Evolutionary conservation across 2,113 vertebrate species (phyloP).

Genomic region (Psittacus erithacus): DNA sequence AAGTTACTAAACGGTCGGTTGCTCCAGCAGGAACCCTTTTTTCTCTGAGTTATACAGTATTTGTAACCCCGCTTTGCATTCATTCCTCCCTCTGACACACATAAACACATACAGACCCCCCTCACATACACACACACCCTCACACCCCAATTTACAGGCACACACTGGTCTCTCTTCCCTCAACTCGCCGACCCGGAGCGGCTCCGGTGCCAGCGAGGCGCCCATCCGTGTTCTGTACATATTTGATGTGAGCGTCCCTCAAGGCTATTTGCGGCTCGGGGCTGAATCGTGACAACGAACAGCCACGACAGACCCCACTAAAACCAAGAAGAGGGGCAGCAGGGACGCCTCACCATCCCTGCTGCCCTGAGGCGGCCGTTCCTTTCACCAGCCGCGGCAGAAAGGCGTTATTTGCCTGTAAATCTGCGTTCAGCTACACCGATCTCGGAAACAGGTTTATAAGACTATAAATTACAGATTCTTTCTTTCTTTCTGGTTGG

Average conservation of each 20-base stretch:
- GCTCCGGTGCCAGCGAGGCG: not conserved
- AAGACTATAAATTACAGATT: conserved; percentile 7
- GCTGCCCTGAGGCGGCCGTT: not conserved
- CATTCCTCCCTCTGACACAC: not conserved
- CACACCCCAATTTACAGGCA: not conserved
- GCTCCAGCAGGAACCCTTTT: not conserved
- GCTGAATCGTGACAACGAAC: not conserved
- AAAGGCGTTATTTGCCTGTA: not conserved
- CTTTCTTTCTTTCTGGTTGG: not conserved
- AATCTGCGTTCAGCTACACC: not conserved
- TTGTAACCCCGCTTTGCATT: not conserved
- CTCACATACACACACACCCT: not conserved
- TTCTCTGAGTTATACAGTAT: fast-evolving
- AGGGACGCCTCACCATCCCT: not conserved
- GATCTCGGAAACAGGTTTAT: conserved; percentile 24
- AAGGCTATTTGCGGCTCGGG: not conserved
- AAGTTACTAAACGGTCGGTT: not conserved
- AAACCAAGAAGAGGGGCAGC: not conserved
- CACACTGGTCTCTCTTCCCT: not conserved
- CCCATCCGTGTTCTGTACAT: fast-evolving
- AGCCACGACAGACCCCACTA: not conserved
- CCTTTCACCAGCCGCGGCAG: not conserved
- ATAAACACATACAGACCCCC: not conserved
- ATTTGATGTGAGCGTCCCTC: not conserved
- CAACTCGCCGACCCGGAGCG: not conserved